Evolutionary conservation across 2,888 invertebrate species (phyloP).

Genomic region (Eledona agricola): DNA sequence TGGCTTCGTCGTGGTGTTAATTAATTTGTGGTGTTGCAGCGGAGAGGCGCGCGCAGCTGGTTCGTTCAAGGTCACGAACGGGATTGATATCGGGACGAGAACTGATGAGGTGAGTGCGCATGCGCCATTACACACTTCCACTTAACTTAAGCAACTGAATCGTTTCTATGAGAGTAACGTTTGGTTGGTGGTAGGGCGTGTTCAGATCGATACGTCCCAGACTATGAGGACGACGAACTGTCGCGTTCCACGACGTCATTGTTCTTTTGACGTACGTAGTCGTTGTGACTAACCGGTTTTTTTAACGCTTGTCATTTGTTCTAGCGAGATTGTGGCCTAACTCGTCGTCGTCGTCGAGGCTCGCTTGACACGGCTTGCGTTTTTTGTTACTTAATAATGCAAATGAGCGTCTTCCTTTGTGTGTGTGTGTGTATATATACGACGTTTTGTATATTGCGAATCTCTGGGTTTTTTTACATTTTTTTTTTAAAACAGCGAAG

Average conservation of each 20-base stretch:
- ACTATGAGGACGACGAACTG: too few species aligned
- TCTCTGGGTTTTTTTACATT: constrained; percentile 7
- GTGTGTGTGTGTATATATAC: constrained; percentile 25
- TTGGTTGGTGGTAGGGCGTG: too few species aligned
- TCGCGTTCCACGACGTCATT: too few species aligned
- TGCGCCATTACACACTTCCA: constrained; percentile 1
- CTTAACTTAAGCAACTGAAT: background rate
- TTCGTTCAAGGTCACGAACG: constrained; percentile 85
- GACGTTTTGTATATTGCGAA: constrained; percentile 24
- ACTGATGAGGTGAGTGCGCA: constrained; percentile 73
- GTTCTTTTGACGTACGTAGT: too few species aligned
- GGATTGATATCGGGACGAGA: constrained; percentile 76
- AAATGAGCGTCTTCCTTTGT: constrained; percentile 27
- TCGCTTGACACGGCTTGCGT: too few species aligned
- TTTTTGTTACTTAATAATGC: constrained; percentile 15
- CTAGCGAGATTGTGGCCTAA: constrained; percentile 32
- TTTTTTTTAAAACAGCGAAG: background rate
- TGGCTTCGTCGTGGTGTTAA: constrained; percentile 19
- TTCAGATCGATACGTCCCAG: too few species aligned
- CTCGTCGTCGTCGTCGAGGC: too few species aligned
- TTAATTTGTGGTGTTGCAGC: constrained; percentile 66
- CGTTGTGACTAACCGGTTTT: too few species aligned
- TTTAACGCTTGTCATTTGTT: too few species aligned
- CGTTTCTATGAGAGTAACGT: too few species aligned
- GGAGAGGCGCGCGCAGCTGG: constrained; percentile 89